Percentiles rank a stretch among this genome's conserved stretches.
phyloP scores from a whole-genome alignment of 1,140 invertebrate genomes.

The Meloidogyne floridensis region DNA sequence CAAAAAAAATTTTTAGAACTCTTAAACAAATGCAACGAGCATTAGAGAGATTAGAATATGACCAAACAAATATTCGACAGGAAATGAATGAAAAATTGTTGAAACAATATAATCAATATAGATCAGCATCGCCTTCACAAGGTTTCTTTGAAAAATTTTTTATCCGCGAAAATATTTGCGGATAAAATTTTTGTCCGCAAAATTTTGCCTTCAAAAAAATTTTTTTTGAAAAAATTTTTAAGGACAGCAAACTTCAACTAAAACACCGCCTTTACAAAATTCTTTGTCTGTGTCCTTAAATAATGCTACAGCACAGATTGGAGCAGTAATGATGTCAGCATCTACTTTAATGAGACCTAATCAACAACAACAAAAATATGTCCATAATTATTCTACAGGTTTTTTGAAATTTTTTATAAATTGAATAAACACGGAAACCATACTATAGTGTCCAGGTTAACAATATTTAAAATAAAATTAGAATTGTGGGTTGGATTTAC shows the following conservation, averaged over 20 bases:
- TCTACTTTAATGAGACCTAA: slow-evolving; percentile 24
- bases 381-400: slow-evolving; percentile 29
- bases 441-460: no score
- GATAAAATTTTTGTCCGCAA: no score
- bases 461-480: no score
- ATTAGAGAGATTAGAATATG: slow-evolving; percentile 45
- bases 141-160: neutral
- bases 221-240: neutral
- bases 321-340: slow-evolving; percentile 38
- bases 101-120: slow-evolving; percentile 11
- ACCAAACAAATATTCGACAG: slow-evolving; percentile 33
- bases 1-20: slow-evolving; percentile 32
- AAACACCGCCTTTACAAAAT: slow-evolving; percentile 17
- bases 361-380: slow-evolving; percentile 12
- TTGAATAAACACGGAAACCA: neutral
- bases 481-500: no score
- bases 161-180: neutral
- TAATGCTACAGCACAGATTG: slow-evolving; percentile 25
- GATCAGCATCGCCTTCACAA: neutral
- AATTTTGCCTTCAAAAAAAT: neutral
- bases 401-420: neutral
- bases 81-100: slow-evolving; percentile 29
- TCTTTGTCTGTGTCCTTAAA: neutral
- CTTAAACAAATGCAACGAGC: slow-evolving; percentile 40
- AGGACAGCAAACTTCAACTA: neutral